Conservation (phyloP, 2,888 invertebrate species). For the Acheta domesticus region DNA sequence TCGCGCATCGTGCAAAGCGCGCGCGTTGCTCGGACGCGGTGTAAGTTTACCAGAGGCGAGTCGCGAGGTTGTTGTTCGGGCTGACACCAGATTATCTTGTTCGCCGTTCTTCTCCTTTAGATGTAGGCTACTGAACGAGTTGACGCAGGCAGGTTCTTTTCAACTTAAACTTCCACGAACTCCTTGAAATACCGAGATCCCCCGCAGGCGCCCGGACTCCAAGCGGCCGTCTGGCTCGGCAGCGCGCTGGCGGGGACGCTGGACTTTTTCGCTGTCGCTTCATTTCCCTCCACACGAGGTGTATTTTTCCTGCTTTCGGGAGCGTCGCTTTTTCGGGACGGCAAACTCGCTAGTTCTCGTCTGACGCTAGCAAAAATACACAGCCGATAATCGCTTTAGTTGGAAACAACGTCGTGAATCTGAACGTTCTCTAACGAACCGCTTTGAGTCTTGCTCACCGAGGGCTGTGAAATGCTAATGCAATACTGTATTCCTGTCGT, state of each 20-base stretch:
- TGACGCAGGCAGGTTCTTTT: too few species aligned
- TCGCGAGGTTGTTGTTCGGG: too few species aligned
- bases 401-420: background rate
- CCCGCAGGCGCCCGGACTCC: background rate
- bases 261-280: background rate
- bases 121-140: too few species aligned
- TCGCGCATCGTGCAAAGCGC: too few species aligned
- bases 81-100: too few species aligned
- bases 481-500: too few species aligned
- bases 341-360: background rate
- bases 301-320: background rate
- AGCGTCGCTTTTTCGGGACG: conserved; percentile 7
- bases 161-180: background rate
- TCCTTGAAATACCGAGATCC: background rate
- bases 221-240: background rate
- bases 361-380: conserved; percentile 4
- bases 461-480: too few species aligned
- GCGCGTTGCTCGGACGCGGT: too few species aligned
- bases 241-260: background rate
- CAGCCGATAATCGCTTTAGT: background rate
- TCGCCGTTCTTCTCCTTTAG: too few species aligned
- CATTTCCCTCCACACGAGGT: background rate
- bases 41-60: too few species aligned
- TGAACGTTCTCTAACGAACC: background rate
- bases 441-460: too few species aligned